Base-by-base conservation (phyloP, 2,113 vertebrate species). In the Ciconia maguari region DNA sequence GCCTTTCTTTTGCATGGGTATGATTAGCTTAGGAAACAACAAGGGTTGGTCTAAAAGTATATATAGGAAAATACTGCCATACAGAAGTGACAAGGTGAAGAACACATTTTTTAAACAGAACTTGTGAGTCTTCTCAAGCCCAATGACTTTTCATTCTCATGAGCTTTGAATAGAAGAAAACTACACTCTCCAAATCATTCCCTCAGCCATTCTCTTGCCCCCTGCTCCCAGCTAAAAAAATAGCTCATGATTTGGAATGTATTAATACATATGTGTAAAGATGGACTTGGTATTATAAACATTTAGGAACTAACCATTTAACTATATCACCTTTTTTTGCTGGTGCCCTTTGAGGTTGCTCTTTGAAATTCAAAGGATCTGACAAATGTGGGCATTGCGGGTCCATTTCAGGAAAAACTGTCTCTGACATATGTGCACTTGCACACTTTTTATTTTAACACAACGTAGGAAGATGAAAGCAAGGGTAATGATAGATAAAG, bases 391-490 rank as follows among this genome's bases (percentile, higher is more conserved):
- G 41, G 49, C 41, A 80, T 70, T 83, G 49, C 0, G 0, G 46
- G 71, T 91, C 89, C 77, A 36, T 94, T 91, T 89, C 46, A 91
- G 89, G 74, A 84, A 88, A 91, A 93, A 21, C 19, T 57, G 5
- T 74, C 44, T 85, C 71, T 62, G 46, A 70, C 88, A 88, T 91
- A 79, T 86, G 62, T 49, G 48, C 6, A 9, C 58, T 93, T 60
- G 81, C 60, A 69, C 19, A 46, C 21, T 69, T 92, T 82, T 91
- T 89, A 93, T 93, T 95, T 97, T 90, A 92, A 93, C 82, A 83
- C 22, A 32, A 49, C 1, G 77, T 96, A 60, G 87, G 95, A 96
- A 91, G 90, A 92, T 71, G 88, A 86, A 90, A 93, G 38, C 58
- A 83, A 54, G 75, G 34, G 36, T 76, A 86, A 54, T 2, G 5